phyloP scores from a whole-genome alignment of 1,140 invertebrate genomes.

The Ridgeia piscesae region DNA sequence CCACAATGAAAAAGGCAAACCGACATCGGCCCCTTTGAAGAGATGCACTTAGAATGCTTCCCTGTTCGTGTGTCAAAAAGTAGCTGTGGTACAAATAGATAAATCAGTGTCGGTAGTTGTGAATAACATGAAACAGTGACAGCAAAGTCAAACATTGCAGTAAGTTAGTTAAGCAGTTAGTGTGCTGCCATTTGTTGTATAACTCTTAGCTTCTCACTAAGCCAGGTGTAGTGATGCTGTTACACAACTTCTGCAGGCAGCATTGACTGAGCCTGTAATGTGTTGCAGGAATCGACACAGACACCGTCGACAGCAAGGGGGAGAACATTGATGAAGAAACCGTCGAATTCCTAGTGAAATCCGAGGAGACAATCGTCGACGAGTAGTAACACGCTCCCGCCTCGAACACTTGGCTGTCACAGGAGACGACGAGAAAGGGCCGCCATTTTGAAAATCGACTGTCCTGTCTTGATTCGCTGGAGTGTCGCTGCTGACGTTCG shows the following conservation, averaged over 20 bases:
- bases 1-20: too few species aligned
- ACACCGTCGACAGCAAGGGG: slow-evolving; percentile 80
- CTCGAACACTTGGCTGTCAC: neutral
- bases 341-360: slow-evolving; percentile 96
- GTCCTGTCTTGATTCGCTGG: neutral
- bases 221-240: neutral
- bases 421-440: neutral
- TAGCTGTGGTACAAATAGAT: too few species aligned
- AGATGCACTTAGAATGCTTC: too few species aligned
- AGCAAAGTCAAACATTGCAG: too few species aligned
- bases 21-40: too few species aligned
- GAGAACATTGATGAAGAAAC: slow-evolving; percentile 91
- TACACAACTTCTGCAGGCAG: neutral
- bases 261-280: slow-evolving; percentile 24
- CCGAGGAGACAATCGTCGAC: slow-evolving; percentile 82
- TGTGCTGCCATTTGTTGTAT: neutral
- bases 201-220: neutral
- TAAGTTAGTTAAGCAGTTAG: too few species aligned
- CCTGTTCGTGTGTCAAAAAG: too few species aligned
- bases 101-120: too few species aligned
- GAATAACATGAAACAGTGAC: too few species aligned
- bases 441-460: neutral
- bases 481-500: neutral
- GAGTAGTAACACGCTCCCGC: slow-evolving; percentile 38
- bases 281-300: slow-evolving; percentile 84